phyloP scores from a whole-genome alignment of 2,113 vertebrate genomes.

The Cheirogaleus medius region DNA sequence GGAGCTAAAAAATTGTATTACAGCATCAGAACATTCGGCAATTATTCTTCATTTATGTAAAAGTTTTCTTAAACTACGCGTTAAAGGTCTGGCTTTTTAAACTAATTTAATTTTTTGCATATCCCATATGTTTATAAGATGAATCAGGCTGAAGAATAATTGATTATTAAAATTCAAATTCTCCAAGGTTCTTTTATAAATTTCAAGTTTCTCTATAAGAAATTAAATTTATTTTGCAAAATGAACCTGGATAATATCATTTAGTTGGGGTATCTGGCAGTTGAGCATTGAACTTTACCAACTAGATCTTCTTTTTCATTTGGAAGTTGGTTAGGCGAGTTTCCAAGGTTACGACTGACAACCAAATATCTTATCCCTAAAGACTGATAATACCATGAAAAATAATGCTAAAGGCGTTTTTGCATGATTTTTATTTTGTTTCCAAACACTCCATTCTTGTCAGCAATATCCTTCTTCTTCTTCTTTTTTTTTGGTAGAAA shows the following conservation, averaged over 20 bases:
- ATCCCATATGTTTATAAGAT: constrained; percentile 74
- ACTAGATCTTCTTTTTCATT: constrained; percentile 68
- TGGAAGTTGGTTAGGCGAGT: constrained; percentile 63
- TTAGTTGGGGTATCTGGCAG: constrained; percentile 66
- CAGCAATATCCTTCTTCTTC: not conserved
- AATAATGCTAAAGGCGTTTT: constrained; percentile 11
- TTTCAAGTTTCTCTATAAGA: constrained; percentile 72
- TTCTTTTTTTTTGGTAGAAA: not conserved
- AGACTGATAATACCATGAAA: constrained; percentile 55
- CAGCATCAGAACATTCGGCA: constrained; percentile 14
- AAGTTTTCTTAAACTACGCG: constrained; percentile 47
- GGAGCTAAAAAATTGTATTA: constrained; percentile 42
- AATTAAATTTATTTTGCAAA: constrained; percentile 75
- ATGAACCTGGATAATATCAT: constrained; percentile 73
- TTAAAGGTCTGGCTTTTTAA: constrained; percentile 59
- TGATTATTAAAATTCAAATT: constrained; percentile 76
- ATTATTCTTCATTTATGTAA: constrained; percentile 62
- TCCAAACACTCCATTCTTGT: constrained; percentile 37
- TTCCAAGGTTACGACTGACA: constrained; percentile 75
- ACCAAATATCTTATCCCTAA: constrained; percentile 62
- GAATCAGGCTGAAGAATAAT: constrained; percentile 69
- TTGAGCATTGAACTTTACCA: constrained; percentile 72
- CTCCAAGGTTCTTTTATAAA: constrained; percentile 62
- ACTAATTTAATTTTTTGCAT: constrained; percentile 70
- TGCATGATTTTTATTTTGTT: constrained; percentile 56